Conservation (phyloP, 2,113 vertebrate genomes). For the Periophthalmodon schlosseri region DNA sequence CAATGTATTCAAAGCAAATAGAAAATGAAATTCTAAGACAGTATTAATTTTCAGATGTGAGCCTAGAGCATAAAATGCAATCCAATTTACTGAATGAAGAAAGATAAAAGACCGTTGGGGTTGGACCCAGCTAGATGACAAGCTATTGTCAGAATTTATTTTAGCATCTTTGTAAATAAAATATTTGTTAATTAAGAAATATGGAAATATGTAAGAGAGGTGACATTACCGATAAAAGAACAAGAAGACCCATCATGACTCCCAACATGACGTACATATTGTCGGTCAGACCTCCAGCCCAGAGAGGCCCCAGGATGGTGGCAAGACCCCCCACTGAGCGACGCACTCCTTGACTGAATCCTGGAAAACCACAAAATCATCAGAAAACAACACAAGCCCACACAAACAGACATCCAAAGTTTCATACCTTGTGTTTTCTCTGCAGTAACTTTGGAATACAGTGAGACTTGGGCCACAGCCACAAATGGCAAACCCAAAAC, state of each 20-base stretch:
- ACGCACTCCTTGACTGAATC: conserved; percentile 84
- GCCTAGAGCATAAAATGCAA: not conserved
- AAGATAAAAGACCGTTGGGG: not conserved
- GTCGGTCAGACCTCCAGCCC: conserved; percentile 80
- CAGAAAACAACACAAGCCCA: not conserved
- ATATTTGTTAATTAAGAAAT: not conserved
- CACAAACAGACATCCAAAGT: not conserved
- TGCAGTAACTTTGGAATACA: conserved; percentile 84
- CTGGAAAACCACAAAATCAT: conserved; percentile 47
- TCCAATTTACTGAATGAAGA: not conserved
- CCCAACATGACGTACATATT: conserved; percentile 84
- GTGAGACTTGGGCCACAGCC: conserved; percentile 82
- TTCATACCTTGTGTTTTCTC: conserved; percentile 82
- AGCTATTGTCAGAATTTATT: not conserved
- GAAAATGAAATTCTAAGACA: not conserved
- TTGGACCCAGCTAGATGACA: not conserved
- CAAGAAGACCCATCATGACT: conserved; percentile 81
- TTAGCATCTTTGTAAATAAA: not conserved
- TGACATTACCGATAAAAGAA: conserved; percentile 76
- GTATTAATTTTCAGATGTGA: not conserved
- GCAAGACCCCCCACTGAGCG: conserved; percentile 83
- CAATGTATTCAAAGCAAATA: not conserved
- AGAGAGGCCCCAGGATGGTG: conserved; percentile 84
- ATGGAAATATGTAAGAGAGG: not conserved
- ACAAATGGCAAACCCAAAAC: conserved; percentile 84